Percentiles rank a stretch among this genome's conserved stretches.
These are phyloP conservation scores for Corbicula japonica DNA, from an alignment of 2,888 invertebrate genomes.

Conservation along the genomic window DNA sequence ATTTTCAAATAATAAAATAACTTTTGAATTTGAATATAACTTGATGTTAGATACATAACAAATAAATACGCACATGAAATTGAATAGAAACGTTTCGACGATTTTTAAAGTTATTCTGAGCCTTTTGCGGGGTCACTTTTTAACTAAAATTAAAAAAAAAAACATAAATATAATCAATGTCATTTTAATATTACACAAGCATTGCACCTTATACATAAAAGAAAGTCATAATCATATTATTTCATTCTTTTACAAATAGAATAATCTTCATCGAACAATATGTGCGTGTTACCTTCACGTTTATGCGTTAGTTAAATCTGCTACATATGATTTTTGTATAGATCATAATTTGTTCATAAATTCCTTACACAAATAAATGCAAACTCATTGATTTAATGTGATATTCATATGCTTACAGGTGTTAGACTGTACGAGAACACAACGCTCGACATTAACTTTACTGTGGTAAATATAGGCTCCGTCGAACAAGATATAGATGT, in stretches of 20 bases:
- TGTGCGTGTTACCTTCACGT: not conserved
- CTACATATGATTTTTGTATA: not conserved
- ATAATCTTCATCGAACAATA: not conserved
- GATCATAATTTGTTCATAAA: not conserved
- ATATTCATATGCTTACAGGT: constrained; percentile 28
- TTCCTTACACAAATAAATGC: not conserved
- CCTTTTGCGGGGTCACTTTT: too few species aligned
- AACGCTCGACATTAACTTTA: constrained; percentile 43
- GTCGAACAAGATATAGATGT: constrained; percentile 50
- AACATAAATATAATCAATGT: not conserved
- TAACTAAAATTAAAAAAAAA: too few species aligned
- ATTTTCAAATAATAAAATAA: too few species aligned
- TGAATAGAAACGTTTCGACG: too few species aligned
- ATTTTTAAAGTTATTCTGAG: too few species aligned
- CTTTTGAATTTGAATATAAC: too few species aligned
- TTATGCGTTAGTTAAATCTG: not conserved
- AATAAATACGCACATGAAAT: too few species aligned
- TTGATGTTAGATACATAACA: too few species aligned
- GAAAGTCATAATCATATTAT: not conserved
- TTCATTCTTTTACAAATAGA: not conserved
- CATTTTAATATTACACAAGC: not conserved
- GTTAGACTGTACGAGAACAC: constrained; percentile 50
- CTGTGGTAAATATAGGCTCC: constrained; percentile 37
- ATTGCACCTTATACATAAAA: not conserved
- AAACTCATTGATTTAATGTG: too few species aligned